Evolutionary conservation across 2,888 invertebrate genomes (phyloP), one percentile per base, ranked within the genome.

Genomic region (Fabriciana adippe): DNA sequence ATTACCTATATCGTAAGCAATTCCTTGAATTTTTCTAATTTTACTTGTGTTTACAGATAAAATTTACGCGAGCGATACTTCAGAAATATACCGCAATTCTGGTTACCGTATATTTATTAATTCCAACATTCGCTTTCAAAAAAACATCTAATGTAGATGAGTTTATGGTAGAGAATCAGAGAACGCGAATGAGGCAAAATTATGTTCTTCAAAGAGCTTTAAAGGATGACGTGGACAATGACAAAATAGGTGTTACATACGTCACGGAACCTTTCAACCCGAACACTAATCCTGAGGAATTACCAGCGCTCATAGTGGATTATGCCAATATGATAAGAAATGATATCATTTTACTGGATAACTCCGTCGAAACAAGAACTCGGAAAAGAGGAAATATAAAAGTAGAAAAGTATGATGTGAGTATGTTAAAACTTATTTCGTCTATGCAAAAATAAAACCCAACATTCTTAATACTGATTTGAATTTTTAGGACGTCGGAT

Each of bases 251-350:
- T 15, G 70, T 78, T 4, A 70, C 73, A 1, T 87, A 88, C 60
- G 73, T 78, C 0, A 74, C 74, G 0, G 84, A 84, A 60, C 73
- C 81, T 1, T 72, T 79, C 4, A 81, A 84, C 16, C 72, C 78
- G 0, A 82, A 85, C 45, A 72, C 79, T 1, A 83, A 78, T 21
- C 77, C 84, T 2, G 86, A 88, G 68, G 86, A 86, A 59, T 73
- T 89, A n/a, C 85, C 90, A 1, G 85, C 84, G 1, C 80, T 89
- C 14, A 85, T 90, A 2, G 83, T 86, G 6, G 92, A 91, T 74
- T 89, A 91, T 71, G 90, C 89, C 1, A 89, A 92, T 67, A 86
- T 89, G 88, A 89, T 90, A 53, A 77, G 88, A 62, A 87, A 91
- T 65, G 89, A 92, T 67, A 87, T 90, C 2, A 85, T 90, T 67